These are phyloP conservation scores for Macrotis lagotis DNA, from an alignment of 2,113 vertebrate genomes.

Conservation along the genomic window DNA sequence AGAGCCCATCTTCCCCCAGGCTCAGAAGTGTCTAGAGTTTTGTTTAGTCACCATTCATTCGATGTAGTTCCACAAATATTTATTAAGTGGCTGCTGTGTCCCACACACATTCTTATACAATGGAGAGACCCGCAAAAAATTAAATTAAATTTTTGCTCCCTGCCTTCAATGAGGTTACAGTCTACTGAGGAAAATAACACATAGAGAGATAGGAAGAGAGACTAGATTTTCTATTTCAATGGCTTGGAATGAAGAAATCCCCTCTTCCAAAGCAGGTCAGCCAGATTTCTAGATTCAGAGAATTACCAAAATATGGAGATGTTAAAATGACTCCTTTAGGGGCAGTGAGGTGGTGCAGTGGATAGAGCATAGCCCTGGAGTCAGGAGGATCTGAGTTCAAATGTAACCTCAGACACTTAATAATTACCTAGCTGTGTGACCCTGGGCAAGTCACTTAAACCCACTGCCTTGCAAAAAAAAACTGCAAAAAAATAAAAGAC, in stretches of 20 bases:
- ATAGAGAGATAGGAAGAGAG: background rate
- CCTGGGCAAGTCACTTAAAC: too few species aligned
- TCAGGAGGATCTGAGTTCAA: too few species aligned
- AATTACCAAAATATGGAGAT: background rate
- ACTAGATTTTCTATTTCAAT: background rate
- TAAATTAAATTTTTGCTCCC: background rate
- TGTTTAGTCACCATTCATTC: background rate
- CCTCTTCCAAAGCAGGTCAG: background rate
- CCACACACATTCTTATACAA: background rate
- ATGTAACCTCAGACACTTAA: too few species aligned
- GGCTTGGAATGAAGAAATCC: background rate
- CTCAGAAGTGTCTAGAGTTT: background rate
- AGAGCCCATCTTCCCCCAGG: background rate
- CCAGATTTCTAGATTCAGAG: background rate
- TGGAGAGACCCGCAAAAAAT: background rate
- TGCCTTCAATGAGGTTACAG: background rate
- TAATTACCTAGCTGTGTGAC: too few species aligned
- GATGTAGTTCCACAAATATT: conserved; percentile 2
- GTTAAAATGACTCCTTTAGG: background rate
- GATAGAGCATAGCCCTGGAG: too few species aligned
- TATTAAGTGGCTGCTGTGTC: background rate
- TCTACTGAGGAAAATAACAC: background rate
- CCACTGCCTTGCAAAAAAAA: too few species aligned
- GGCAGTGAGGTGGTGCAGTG: too few species aligned
- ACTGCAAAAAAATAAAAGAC: too few species aligned